These are phyloP conservation scores for Caranx ignobilis DNA, from an alignment of 2,113 vertebrate genomes.

Conservation along the genomic window DNA sequence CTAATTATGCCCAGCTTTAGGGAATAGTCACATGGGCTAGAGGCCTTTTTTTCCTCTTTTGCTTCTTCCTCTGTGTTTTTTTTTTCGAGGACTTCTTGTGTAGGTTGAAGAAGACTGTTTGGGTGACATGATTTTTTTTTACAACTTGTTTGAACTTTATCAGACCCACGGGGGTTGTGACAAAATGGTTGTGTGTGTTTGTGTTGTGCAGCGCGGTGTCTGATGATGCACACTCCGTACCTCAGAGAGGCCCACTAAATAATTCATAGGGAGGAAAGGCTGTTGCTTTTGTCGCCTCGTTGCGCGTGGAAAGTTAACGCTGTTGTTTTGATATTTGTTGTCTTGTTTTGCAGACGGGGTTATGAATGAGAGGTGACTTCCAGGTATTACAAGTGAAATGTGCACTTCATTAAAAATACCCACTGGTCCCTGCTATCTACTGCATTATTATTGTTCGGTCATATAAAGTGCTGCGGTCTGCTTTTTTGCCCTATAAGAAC, in stretches of 20 bases:
- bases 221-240: slow-evolving; percentile 74
- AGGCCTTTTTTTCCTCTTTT: slow-evolving; percentile 47
- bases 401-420: slow-evolving; percentile 32
- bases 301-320: slow-evolving; percentile 79
- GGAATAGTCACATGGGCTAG: slow-evolving; percentile 88
- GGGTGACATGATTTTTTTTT: slow-evolving; percentile 67
- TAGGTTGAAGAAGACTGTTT: slow-evolving; percentile 73
- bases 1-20: slow-evolving; percentile 93
- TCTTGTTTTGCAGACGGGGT: slow-evolving; percentile 60
- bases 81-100: slow-evolving; percentile 61
- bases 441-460: slow-evolving; percentile 52
- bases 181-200: slow-evolving; percentile 84
- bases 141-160: slow-evolving; percentile 86
- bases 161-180: slow-evolving; percentile 83
- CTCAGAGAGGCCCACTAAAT: slow-evolving; percentile 80
- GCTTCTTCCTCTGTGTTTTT: slow-evolving; percentile 44
- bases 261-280: slow-evolving; percentile 82
- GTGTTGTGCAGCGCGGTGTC: slow-evolving; percentile 65
- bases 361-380: slow-evolving; percentile 65
- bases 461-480: slow-evolving; percentile 47
- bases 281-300: slow-evolving; percentile 82
- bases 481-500: slow-evolving; percentile 61
- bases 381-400: slow-evolving; percentile 49
- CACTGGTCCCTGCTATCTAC: slow-evolving; percentile 4
- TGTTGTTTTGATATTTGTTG: slow-evolving; percentile 76